phyloP scores from a whole-genome alignment of 2,113 vertebrate genomes.

The Apodemus speciosus region DNA sequence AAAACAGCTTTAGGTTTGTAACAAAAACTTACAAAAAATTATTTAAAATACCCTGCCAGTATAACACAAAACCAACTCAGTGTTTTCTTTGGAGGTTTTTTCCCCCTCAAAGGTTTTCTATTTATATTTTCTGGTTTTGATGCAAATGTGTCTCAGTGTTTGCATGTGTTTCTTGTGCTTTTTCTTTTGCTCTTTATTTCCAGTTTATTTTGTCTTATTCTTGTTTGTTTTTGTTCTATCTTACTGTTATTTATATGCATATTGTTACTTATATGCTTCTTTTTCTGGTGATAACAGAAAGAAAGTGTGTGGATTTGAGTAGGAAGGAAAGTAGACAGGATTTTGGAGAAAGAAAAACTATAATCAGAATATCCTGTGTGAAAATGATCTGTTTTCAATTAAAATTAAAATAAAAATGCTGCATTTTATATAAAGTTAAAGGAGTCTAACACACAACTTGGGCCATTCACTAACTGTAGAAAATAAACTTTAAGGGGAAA shows the following conservation, averaged over 20 bases:
- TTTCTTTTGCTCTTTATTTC: neutral
- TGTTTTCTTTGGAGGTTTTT: neutral
- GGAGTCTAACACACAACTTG: neutral
- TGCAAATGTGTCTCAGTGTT: neutral
- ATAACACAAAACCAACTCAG: neutral
- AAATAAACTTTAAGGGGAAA: neutral
- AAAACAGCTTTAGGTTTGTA: neutral
- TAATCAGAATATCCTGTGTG: neutral
- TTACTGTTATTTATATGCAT: neutral
- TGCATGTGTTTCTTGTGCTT: neutral
- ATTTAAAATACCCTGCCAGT: neutral
- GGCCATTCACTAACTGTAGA: neutral
- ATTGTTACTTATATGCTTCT: neutral
- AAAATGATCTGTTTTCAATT: neutral
- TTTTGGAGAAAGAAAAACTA: neutral
- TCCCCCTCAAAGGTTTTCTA: neutral
- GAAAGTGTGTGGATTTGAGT: neutral
- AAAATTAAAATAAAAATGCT: neutral
- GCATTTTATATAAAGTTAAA: neutral
- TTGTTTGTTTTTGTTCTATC: neutral
- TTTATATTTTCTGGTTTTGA: neutral
- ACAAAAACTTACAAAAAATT: neutral
- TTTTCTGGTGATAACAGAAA: neutral
- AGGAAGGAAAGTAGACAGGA: neutral
- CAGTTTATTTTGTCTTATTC: neutral